Evolutionary conservation across 1,140 invertebrate genomes (phyloP).

Genomic region (Apis cerana): DNA sequence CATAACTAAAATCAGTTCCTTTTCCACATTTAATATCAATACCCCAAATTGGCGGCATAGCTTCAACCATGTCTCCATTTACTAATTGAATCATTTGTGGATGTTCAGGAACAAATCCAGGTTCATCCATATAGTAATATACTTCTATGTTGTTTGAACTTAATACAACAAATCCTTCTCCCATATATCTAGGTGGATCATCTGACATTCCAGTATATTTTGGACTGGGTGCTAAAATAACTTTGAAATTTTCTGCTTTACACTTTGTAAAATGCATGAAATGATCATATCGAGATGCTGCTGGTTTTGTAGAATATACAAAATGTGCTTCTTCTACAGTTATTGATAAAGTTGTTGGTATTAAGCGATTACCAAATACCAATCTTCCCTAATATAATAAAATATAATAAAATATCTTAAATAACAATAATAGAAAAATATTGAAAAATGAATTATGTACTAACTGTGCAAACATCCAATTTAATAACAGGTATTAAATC

Average conservation of each 20-base stretch:
- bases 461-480: slow-evolving; percentile 92
- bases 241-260: slow-evolving; percentile 96
- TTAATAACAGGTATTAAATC: slow-evolving; percentile 98
- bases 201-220: slow-evolving; percentile 96
- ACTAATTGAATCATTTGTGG: slow-evolving; percentile 94
- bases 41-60: slow-evolving; percentile 96
- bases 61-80: slow-evolving; percentile 95
- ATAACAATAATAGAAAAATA: neutral
- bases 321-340: slow-evolving; percentile 97
- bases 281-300: slow-evolving; percentile 94
- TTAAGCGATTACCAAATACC: slow-evolving; percentile 97
- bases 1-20: slow-evolving; percentile 98
- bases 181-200: slow-evolving; percentile 98
- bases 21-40: slow-evolving; percentile 98
- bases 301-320: slow-evolving; percentile 97
- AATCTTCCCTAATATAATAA: slow-evolving; percentile 87
- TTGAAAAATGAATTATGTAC: slow-evolving; percentile 59
- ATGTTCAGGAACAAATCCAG: slow-evolving; percentile 93
- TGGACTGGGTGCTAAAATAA: slow-evolving; percentile 95
- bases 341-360: slow-evolving; percentile 96
- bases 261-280: slow-evolving; percentile 98
- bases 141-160: slow-evolving; percentile 97
- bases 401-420: slow-evolving; percentile 60
- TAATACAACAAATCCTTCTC: slow-evolving; percentile 98
- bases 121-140: slow-evolving; percentile 98